Base-by-base conservation (phyloP, 2,113 vertebrate genomes). In the Lepus europaeus region DNA sequence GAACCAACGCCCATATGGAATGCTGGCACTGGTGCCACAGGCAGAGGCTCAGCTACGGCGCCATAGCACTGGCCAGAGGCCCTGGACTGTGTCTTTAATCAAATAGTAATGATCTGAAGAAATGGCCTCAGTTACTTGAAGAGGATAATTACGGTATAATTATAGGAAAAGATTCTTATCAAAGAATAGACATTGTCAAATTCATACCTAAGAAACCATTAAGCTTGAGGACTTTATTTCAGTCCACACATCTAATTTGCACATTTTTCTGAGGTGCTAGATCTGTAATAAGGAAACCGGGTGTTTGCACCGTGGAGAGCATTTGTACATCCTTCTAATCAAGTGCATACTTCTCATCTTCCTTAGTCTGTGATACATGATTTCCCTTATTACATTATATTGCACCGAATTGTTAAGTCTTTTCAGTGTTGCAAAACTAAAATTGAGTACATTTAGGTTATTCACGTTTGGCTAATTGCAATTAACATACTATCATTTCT, bases 111-210 rank as follows among this genome's bases (percentile, higher is more conserved):
- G 16, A 63, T 84, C 78, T 79, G 61, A 64, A 27, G 12, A 56
- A 80, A 74, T 76, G 23, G 23, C 22, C 33, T 25, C 4, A 51
- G 27, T 85, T 85, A 69, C 53, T 8, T 56, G 19, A 64, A 78
- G 70, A 92, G 36, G 4, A 61, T 61, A 90, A 63, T 78, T 73
- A 27, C 14, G 4, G 11, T 59, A 49, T 68, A 73, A 33, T 56
- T 89, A 31, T 23, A 88, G 29, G n/a, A 31, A 84, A 70, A 0
- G 22, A 45, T 33, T 45, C 36, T 80, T 87, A 66, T 49, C 31
- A 72, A 83, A 83, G 25, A 73, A 45, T 80, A 94, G 81, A 69
- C 11, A 66, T 45, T 22, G 49, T 3, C 51, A 95, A 94, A 25
- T 64, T 64, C n/a, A 3, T 53, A 49, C 45, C 27, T 79, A 79